phyloP scores from a whole-genome alignment of 2,113 vertebrate genomes.

The human region GRCh38 chr13:23985501-23986000 shows the following conservation, averaged over 20 bases:
- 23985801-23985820: neutral
- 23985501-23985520: neutral
- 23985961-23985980: neutral
- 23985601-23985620: neutral
- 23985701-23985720: neutral
- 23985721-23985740: neutral
- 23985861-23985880: rapidly evolving
- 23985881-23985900: neutral
- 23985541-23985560: neutral
- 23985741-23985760: neutral
- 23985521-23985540: neutral
- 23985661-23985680: neutral
- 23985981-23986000: too few species aligned
- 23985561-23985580: neutral
- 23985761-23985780: neutral
- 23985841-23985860: neutral
- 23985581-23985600: neutral
- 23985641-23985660: neutral
- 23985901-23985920: neutral
- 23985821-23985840: neutral
- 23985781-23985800: neutral
- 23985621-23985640: neutral
- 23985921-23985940: neutral
- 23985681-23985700: neutral
- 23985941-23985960: neutral